phyloP scores from a whole-genome alignment of 2,113 vertebrate genomes.

The Hippolais icterina region DNA sequence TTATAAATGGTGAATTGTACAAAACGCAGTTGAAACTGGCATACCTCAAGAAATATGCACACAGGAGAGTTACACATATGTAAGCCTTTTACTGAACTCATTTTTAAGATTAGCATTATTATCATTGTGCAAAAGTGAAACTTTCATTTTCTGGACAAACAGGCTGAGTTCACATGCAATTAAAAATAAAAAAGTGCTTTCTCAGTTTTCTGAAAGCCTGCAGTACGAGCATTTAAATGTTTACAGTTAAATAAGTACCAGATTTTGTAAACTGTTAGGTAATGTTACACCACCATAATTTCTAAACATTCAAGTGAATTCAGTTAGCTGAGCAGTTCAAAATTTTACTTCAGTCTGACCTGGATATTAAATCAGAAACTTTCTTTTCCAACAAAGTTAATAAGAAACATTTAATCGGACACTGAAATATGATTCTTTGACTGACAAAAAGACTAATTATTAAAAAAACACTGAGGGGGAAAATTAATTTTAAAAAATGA shows the following conservation, averaged over 20 bases:
- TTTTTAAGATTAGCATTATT: not conserved
- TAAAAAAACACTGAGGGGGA: not conserved
- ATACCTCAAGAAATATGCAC: not conserved
- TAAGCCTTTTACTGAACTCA: not conserved
- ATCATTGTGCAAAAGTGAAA: not conserved
- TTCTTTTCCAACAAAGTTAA: not conserved
- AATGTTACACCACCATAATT: not conserved
- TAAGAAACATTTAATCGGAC: not conserved
- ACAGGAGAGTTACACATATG: rapidly evolving
- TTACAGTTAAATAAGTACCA: not conserved
- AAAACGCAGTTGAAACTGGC: not conserved
- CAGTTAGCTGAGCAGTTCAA: not conserved
- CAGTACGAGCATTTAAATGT: not conserved
- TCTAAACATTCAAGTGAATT: not conserved
- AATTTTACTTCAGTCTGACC: not conserved
- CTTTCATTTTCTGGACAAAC: not conserved
- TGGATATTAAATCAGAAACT: not conserved
- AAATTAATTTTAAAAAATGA: rapidly evolving
- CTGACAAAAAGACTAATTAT: not conserved
- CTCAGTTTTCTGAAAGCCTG: not conserved
- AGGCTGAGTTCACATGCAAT: not conserved
- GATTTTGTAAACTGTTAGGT: not conserved
- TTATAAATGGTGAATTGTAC: not conserved
- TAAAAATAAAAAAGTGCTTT: not conserved
- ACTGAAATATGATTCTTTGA: not conserved